Conservation (phyloP, 2,888 invertebrate genomes). For the Dynastes tityus region DNA sequence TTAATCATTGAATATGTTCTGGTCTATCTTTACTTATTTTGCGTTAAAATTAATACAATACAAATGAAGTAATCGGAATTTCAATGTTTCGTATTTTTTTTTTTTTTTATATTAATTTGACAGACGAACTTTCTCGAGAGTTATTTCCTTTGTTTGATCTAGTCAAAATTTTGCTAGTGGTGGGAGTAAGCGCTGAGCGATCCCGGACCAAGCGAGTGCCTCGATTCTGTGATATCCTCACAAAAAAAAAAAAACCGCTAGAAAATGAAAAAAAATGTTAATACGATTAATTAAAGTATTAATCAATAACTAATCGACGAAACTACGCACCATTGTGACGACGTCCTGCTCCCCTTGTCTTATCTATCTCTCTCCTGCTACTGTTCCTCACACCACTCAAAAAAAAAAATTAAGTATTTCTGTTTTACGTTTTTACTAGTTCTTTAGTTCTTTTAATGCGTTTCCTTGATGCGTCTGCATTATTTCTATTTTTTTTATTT, state of each 20-base stretch:
- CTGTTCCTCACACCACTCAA: constrained; percentile 37
- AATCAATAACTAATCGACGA: constrained; percentile 26
- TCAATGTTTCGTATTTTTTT: not conserved
- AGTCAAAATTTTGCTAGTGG: constrained; percentile 64
- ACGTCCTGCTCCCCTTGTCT: constrained; percentile 31
- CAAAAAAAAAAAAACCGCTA: constrained; percentile 55
- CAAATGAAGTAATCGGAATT: not conserved
- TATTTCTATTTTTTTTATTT: constrained; percentile 31
- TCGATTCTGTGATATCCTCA: constrained; percentile 70
- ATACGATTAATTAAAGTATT: constrained; percentile 35
- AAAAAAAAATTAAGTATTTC: constrained; percentile 23
- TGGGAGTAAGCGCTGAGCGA: constrained; percentile 63
- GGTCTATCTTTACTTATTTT: too few relatives aligned
- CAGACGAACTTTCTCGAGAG: not conserved
- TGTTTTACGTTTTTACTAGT: constrained; percentile 24
- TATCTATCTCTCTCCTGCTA: constrained; percentile 4
- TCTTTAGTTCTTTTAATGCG: constrained; percentile 13
- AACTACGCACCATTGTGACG: constrained; percentile 40
- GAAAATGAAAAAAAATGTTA: constrained; percentile 45
- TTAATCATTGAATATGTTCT: too few relatives aligned
- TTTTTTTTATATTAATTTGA: not conserved
- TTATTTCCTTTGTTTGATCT: constrained; percentile 57
- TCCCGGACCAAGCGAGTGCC: constrained; percentile 70
- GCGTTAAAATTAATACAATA: not conserved
- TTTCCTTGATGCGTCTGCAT: constrained; percentile 21